A percentile compares a stretch with the other conserved stretches of the same genome.
These are phyloP conservation scores for Sepiola atlantica DNA, from an alignment of 2,888 invertebrate species.

Conservation along the genomic window DNA sequence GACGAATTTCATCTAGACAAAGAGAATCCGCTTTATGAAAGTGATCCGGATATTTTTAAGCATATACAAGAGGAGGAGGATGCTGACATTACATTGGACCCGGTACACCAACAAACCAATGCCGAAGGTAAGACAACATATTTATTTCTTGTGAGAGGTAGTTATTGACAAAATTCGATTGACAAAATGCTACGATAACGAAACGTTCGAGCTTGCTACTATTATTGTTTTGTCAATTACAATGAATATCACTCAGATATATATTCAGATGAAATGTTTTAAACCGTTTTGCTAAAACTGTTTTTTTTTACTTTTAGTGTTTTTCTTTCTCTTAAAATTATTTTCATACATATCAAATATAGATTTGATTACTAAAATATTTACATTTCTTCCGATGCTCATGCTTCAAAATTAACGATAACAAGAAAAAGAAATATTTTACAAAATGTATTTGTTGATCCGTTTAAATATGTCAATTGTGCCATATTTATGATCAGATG, in stretches of 20 bases:
- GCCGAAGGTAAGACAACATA: slow-evolving; percentile 51
- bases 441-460: background rate
- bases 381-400: background rate
- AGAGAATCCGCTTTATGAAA: slow-evolving; percentile 68
- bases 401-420: background rate
- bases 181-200: background rate
- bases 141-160: background rate
- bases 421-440: background rate
- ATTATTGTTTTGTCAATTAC: background rate
- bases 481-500: background rate
- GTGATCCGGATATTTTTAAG: slow-evolving; percentile 66
- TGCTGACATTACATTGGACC: slow-evolving; percentile 67
- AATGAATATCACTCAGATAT: background rate
- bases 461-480: background rate
- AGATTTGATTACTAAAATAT: background rate
- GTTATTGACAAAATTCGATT: background rate
- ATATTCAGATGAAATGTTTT: background rate
- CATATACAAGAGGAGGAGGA: slow-evolving; percentile 58
- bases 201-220: background rate
- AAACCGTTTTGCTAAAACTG: background rate
- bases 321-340: background rate
- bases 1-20: slow-evolving; percentile 66
- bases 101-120: slow-evolving; percentile 55
- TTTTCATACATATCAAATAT: background rate
- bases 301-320: background rate